Base-by-base conservation (phyloP, 1,140 invertebrate genomes). In the Ostrea denselamellosa region DNA sequence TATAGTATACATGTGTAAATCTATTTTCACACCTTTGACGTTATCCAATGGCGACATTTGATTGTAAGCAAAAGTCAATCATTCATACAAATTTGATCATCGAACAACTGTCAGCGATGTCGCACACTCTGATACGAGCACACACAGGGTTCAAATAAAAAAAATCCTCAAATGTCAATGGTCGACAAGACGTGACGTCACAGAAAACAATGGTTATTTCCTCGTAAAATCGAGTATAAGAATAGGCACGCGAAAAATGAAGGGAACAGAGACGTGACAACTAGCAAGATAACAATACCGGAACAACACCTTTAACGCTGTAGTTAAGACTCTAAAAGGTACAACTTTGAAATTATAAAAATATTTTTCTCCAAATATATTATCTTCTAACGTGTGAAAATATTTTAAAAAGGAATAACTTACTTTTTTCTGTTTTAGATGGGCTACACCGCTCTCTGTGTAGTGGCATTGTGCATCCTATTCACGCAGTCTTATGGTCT, bases 151-250 rank as follows among this genome's bases (percentile, higher is more conserved):
- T 25, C 68, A 77, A 77, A 77, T 77, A 77, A 77, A 77, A 44
- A 1, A 44, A 62, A 77, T 28, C 68, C 9, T 5, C 0, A 9
- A 25, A 77, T 77, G 28, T 77, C 68, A 77, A 25, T 77, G 68
- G 68, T 28, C 28, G 68, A 77, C 68, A 34, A 34, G 10, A 5
- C 25, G 68, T 77, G 68, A 77, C 68, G 68, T 77, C 68, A 77
- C 68, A 62, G 22, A 25, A 77, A 77, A 77, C 14, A 9, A 25
- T 77, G 68, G 68, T 77, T 77, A 77, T 77, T 77, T 77, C 68
- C 68, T 77, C 68, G 68, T 28, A 17, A 77, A 77, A 77, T 4
- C 14, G 68, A 77, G 28, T 77, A 77, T 77, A 77, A 77, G 68
- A 77, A 77, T 25, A 77, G 68, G 28, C 9, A 12, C 5, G 5